A percentile compares a stretch with the other conserved stretches of the same genome.
phyloP scores from a whole-genome alignment of 2,888 invertebrate genomes.

The Hyposoter didymator region DNA sequence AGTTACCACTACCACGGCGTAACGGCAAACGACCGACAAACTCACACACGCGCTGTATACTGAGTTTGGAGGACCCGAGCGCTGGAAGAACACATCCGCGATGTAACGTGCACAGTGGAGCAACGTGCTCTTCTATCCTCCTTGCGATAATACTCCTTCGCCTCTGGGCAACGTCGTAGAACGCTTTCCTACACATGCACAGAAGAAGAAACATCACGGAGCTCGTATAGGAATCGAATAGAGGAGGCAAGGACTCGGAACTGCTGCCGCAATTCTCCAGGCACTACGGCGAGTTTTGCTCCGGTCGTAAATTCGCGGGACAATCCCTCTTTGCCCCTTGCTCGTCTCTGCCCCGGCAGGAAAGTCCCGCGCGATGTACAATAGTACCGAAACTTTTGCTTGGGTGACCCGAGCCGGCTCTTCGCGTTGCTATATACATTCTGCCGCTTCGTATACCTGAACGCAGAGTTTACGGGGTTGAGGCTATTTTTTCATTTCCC shows the following conservation, averaged over 20 bases:
- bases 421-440: conserved; percentile 58
- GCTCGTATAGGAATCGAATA: conserved; percentile 55
- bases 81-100: conserved; percentile 32
- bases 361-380: conserved; percentile 58
- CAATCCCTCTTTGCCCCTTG: conserved; percentile 9
- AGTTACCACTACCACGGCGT: conserved; percentile 82
- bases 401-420: conserved; percentile 19
- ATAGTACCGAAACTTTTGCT: conserved; percentile 59
- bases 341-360: conserved; percentile 8
- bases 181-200: conserved; percentile 7
- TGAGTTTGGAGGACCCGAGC: conserved; percentile 54
- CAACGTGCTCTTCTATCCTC: conserved; percentile 31
- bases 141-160: conserved; percentile 29
- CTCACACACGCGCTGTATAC: conserved; percentile 61
- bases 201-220: conserved; percentile 14
- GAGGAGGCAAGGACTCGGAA: conserved; percentile 41
- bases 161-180: conserved; percentile 14
- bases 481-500: not conserved
- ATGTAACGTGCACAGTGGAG: conserved; percentile 26
- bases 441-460: conserved; percentile 60
- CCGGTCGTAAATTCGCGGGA: conserved; percentile 65
- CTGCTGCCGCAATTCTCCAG: conserved; percentile 52
- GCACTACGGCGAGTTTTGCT: conserved; percentile 52
- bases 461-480: conserved; percentile 28
- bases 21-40: conserved; percentile 68